A percentile compares a stretch with the other conserved stretches of the same genome.
Conservation (phyloP, 2,888 invertebrate species). For the Eupithecia insigniata region DNA sequence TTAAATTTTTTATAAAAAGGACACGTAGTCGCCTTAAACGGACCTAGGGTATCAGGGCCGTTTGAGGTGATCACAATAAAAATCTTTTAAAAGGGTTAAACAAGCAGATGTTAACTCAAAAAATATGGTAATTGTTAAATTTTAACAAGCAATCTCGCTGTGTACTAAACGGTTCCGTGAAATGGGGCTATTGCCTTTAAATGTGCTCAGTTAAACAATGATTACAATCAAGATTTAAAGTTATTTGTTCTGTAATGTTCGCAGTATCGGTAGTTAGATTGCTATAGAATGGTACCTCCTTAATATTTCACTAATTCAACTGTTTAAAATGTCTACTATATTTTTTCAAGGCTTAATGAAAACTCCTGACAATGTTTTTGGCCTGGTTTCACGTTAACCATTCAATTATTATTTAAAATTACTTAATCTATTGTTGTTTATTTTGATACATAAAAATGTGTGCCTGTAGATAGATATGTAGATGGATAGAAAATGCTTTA, state of each 20-base stretch:
- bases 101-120: slow-evolving; percentile 66
- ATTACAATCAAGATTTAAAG: slow-evolving; percentile 75
- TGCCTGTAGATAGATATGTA: too few relatives aligned
- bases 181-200: slow-evolving; percentile 73
- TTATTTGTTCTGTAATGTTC: slow-evolving; percentile 72
- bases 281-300: slow-evolving; percentile 23
- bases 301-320: slow-evolving; percentile 9
- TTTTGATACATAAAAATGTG: too few relatives aligned
- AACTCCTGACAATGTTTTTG: not conserved
- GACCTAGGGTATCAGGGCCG: not conserved
- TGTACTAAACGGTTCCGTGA: slow-evolving; percentile 66
- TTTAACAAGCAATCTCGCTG: slow-evolving; percentile 73
- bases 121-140: slow-evolving; percentile 74
- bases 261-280: slow-evolving; percentile 55
- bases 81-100: slow-evolving; percentile 61
- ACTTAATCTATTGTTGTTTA: too few relatives aligned
- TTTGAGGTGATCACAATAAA: slow-evolving; percentile 52
- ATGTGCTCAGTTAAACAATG: slow-evolving; percentile 71
- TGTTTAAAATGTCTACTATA: not conserved
- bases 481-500: too few relatives aligned
- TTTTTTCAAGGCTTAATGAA: not conserved
- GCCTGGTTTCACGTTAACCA: not conserved
- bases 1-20: not conserved
- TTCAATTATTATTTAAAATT: not conserved
- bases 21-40: not conserved